Evolutionary conservation across 2,888 invertebrate genomes (phyloP).

Genomic region (Chrysolina oricalcia): DNA sequence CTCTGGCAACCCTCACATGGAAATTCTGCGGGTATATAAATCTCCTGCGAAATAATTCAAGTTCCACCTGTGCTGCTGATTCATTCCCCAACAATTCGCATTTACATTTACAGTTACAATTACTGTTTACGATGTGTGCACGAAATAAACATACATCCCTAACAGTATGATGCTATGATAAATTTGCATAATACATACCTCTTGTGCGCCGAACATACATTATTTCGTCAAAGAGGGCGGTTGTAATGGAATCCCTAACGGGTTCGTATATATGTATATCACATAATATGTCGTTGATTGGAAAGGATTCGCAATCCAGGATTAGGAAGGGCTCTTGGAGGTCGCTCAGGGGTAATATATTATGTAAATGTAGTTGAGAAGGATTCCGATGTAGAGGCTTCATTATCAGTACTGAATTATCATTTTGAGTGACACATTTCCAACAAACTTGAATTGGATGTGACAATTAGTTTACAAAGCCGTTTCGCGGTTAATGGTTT

Average conservation of each 20-base stretch:
- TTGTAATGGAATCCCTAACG: neutral
- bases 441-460: neutral
- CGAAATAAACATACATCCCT: conserved; percentile 13
- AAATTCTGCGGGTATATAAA: neutral
- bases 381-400: neutral
- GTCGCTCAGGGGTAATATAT: neutral
- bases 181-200: conserved; percentile 27
- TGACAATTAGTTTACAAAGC: no score
- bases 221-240: conserved; percentile 16
- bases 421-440: neutral
- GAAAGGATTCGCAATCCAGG: neutral
- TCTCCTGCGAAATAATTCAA: conserved; percentile 1
- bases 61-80: conserved; percentile 8
- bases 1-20: neutral
- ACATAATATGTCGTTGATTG: conserved; percentile 29
- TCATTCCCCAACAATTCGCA: conserved; percentile 7
- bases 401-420: neutral
- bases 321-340: neutral
- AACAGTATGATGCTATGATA: conserved; percentile 21
- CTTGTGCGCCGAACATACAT: conserved; percentile 20
- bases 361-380: neutral
- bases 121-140: conserved; percentile 10
- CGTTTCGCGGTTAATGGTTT: no score
- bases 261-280: conserved; percentile 17
- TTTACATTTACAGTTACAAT: conserved; percentile 21